Percentiles rank a stretch among this genome's conserved stretches.
These are phyloP conservation scores for Coelopa pilipes DNA, from an alignment of 2,888 invertebrate species.

Conservation along the genomic window DNA sequence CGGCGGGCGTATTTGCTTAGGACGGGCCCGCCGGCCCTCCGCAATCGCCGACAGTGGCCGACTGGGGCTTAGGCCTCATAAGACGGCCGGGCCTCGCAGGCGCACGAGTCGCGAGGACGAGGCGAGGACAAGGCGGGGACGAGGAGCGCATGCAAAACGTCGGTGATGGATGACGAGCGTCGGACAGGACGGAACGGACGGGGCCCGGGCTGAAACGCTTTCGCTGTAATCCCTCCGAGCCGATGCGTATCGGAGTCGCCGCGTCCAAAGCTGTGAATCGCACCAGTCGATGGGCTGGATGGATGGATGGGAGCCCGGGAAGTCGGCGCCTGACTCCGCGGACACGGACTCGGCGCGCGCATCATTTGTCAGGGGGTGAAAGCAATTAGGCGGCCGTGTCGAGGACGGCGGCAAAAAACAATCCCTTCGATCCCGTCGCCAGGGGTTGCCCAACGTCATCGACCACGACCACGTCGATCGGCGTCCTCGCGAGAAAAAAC, in stretches of 20 bases:
- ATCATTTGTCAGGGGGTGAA: slow-evolving; percentile 31
- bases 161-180: not conserved
- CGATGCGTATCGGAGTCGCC: slow-evolving; percentile 27
- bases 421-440: slow-evolving; percentile 8
- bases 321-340: too few relatives aligned
- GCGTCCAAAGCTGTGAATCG: slow-evolving; percentile 7
- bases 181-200: not conserved
- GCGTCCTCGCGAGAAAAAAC: not conserved
- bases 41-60: not conserved
- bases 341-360: not conserved
- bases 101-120: slow-evolving; percentile 13
- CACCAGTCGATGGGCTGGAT: too few relatives aligned
- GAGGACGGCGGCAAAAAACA: not conserved
- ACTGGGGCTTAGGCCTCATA: slow-evolving; percentile 25
- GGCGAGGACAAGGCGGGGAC: too few relatives aligned
- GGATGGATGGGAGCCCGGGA: too few relatives aligned
- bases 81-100: not conserved
- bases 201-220: slow-evolving; percentile 21
- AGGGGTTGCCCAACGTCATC: slow-evolving; percentile 30
- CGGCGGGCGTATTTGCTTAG: slow-evolving; percentile 30
- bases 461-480: too few relatives aligned
- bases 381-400: slow-evolving; percentile 23
- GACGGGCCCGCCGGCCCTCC: slow-evolving; percentile 6
- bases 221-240: slow-evolving; percentile 22
- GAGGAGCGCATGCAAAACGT: too few relatives aligned